Conservation (phyloP, 2,797 vertebrate genomes). For the Chelidonichthys spinosus region DNA sequence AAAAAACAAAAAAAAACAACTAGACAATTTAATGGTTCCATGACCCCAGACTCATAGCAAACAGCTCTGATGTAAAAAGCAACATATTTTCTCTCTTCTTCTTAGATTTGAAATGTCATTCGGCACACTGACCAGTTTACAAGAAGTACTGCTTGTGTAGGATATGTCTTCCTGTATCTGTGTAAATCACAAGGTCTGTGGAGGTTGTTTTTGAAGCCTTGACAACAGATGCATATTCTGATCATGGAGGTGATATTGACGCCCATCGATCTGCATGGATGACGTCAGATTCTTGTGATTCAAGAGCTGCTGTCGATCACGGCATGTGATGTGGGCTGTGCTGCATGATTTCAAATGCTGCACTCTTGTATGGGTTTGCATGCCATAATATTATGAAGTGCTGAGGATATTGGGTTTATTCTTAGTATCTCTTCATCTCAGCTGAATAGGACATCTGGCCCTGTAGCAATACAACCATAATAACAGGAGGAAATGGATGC, state of each 20-base stretch:
- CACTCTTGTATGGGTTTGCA: constrained; percentile 14
- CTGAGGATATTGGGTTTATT: constrained; percentile 60
- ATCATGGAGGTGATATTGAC: constrained; percentile 16
- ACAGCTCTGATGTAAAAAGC: constrained; percentile 30
- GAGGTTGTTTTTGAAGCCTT: neutral
- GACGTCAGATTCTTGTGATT: constrained; percentile 23
- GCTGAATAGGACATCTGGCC: constrained; percentile 75
- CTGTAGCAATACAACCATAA: constrained; percentile 56
- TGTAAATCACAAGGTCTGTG: neutral
- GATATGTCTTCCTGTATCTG: neutral
- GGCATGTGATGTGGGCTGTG: constrained; percentile 7
- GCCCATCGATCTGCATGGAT: constrained; percentile 22
- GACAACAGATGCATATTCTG: neutral
- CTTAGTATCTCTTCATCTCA: constrained; percentile 65
- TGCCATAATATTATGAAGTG: constrained; percentile 37
- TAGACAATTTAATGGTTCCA: constrained; percentile 56
- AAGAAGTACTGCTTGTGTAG: too few relatives aligned
- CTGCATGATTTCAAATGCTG: constrained; percentile 20
- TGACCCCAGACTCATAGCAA: constrained; percentile 32
- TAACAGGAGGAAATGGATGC: constrained; percentile 53
- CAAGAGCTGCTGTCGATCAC: constrained; percentile 23
- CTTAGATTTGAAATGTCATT: constrained; percentile 1
- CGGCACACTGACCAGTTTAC: neutral
- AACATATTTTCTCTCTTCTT: neutral
- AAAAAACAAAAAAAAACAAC: constrained; percentile 30